A percentile compares a stretch with the other conserved stretches of the same genome.
Conservation (phyloP, 2,113 vertebrate species). For the Phoxinus phoxinus region DNA sequence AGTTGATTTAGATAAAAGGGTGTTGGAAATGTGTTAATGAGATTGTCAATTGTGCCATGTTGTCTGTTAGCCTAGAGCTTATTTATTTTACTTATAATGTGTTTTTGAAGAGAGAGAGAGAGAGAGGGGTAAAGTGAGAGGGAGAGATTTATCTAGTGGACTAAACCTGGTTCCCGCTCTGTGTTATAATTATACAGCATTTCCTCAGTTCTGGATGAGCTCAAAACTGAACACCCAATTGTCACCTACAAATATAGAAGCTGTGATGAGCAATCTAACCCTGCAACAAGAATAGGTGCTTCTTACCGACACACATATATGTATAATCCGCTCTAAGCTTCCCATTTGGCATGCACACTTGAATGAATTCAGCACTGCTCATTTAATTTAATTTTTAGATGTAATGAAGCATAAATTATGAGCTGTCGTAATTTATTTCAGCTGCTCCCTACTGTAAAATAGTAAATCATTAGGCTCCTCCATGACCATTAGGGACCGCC, state of each 20-base stretch:
- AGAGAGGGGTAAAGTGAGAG: not conserved
- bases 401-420: slow-evolving; percentile 36
- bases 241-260: slow-evolving; percentile 51
- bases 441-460: slow-evolving; percentile 20
- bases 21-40: no score
- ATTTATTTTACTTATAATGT: not conserved
- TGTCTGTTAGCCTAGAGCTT: no score
- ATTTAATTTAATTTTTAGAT: slow-evolving; percentile 35
- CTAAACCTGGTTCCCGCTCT: not conserved
- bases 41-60: no score
- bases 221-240: slow-evolving; percentile 40
- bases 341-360: not conserved
- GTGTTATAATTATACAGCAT: slow-evolving; percentile 32
- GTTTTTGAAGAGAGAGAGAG: not conserved
- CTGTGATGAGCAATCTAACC: slow-evolving; percentile 23
- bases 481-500: slow-evolving; percentile 23
- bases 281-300: slow-evolving; percentile 42
- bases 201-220: slow-evolving; percentile 36
- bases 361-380: slow-evolving; percentile 18
- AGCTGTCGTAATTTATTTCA: slow-evolving; percentile 22
- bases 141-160: not conserved
- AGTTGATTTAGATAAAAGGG: no score
- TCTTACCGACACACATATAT: slow-evolving; percentile 1
- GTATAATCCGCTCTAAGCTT: slow-evolving; percentile 5
- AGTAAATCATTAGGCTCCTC: slow-evolving; percentile 29